Evolutionary conservation across 1,140 invertebrate species (phyloP), one percentile per base, ranked within the genome.

Genomic region (Ptiloglossa arizonensis): DNA sequence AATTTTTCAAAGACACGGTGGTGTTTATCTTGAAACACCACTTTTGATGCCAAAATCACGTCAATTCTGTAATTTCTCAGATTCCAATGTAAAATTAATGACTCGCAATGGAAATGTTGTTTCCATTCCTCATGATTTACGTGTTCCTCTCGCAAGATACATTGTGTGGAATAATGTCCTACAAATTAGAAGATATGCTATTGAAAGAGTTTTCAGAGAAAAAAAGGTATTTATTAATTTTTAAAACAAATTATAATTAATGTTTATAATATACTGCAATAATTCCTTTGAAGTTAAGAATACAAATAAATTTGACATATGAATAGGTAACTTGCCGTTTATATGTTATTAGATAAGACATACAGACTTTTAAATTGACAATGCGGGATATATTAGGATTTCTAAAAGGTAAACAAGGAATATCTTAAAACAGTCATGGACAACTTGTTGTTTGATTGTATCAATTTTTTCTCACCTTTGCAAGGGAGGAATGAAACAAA

Each of bases 161-260:
- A 93, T 97, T n/a, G 97, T 96, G 1, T 95, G 96, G 91, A 96
- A 96, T 87, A 95, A 95, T 19, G 95, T 98, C 2, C 95, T 94
- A 64, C 94, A 95, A 73, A 93, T 98, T 72, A 96, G 97, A 86
- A 94, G 98, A 84, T 99, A 97, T 88, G 94, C 95, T 4, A 95
- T 99, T 22, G 97, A 97, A 83, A 94, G 96, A 79, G 97, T 99
- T 3, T 99, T 96, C 87, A 94, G 97, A 77, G 97, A 98, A 90
- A 96, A 95, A 84, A 96, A 96, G 85, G 95, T 97, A 4, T 63
- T 13, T 66, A 19, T 24, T n/a, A n/a, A 22, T 48, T 29, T 64
- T n/a, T n/a, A n/a, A 27, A 56, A 9, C 24, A 15, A 46, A 15
- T 5, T 46, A 46, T 15, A 46, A 5, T 15, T 46, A 11, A 46